phyloP scores from a whole-genome alignment of 2,113 vertebrate genomes.

The Aspidoscelis tigris region DNA sequence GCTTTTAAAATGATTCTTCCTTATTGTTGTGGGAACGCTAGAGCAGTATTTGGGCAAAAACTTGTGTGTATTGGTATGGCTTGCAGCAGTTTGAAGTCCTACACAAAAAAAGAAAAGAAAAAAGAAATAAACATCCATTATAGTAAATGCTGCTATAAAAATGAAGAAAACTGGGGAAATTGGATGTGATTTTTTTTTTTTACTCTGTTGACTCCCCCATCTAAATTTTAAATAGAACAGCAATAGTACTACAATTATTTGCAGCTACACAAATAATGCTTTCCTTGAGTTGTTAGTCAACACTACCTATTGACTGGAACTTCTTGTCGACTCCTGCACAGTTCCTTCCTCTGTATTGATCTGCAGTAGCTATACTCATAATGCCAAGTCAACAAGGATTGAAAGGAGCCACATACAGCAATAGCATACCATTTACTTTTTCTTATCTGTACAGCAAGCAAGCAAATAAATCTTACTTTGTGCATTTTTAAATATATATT shows the following conservation, averaged over 20 bases:
- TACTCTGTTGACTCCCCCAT: constrained; percentile 57
- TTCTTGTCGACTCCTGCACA: not conserved
- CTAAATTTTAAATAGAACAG: constrained; percentile 45
- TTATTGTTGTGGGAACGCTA: no score
- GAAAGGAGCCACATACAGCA: not conserved
- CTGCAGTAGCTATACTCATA: not conserved
- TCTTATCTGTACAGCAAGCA: constrained; percentile 4
- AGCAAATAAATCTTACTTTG: not conserved
- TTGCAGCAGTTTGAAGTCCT: no score
- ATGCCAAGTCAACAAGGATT: constrained; percentile 8
- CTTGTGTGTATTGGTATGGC: no score
- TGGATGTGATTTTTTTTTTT: constrained; percentile 40
- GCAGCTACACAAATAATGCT: constrained; percentile 35
- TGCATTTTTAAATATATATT: constrained; percentile 21
- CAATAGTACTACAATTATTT: constrained; percentile 33
- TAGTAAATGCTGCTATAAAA: no score
- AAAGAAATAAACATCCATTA: no score
- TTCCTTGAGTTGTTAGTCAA: constrained; percentile 9
- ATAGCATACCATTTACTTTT: not conserved
- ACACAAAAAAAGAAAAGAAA: no score
- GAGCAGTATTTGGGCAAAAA: no score
- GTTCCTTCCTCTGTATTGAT: constrained; percentile 4
- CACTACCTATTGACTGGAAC: constrained; percentile 16
- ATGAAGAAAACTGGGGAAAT: no score
- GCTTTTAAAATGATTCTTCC: no score